Evolutionary conservation across 2,113 vertebrate species (phyloP).

Genomic region (Oenanthe melanoleuca): DNA sequence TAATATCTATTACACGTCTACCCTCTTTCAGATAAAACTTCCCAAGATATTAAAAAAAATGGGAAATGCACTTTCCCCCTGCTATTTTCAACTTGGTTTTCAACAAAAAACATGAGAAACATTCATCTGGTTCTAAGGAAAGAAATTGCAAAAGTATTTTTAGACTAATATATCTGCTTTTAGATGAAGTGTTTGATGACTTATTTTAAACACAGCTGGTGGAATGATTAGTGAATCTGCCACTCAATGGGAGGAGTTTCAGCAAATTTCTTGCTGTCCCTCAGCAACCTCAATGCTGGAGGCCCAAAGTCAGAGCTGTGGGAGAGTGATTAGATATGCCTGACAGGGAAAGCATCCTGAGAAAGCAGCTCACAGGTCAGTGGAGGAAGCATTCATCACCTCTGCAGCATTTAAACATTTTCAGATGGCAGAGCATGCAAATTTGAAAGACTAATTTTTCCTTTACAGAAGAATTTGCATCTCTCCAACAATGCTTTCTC

Average conservation of each 20-base stretch:
- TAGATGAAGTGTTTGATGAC: not conserved
- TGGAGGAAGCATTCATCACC: not conserved
- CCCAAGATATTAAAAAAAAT: not conserved
- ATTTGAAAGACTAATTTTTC: not conserved
- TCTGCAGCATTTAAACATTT: not conserved
- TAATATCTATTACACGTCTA: not conserved
- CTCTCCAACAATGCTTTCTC: not conserved
- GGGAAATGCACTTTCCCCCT: not conserved
- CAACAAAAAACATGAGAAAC: not conserved
- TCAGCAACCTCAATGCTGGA: not conserved
- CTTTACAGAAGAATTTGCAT: not conserved
- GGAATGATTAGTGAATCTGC: not conserved
- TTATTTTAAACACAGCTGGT: slow-evolving; percentile 36
- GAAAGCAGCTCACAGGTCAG: not conserved
- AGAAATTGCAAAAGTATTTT: not conserved
- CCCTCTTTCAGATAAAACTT: not conserved
- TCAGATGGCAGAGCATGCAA: not conserved
- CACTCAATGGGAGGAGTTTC: not conserved
- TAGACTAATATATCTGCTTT: slow-evolving; percentile 19
- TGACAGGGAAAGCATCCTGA: not conserved
- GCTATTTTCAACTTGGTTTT: not conserved
- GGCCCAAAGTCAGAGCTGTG: not conserved
- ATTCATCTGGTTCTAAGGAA: not conserved
- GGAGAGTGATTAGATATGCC: not conserved
- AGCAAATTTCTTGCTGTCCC: slow-evolving; percentile 1